Conservation (phyloP, 2,797 vertebrate genomes). For the Trichosurus vulpecula region DNA sequence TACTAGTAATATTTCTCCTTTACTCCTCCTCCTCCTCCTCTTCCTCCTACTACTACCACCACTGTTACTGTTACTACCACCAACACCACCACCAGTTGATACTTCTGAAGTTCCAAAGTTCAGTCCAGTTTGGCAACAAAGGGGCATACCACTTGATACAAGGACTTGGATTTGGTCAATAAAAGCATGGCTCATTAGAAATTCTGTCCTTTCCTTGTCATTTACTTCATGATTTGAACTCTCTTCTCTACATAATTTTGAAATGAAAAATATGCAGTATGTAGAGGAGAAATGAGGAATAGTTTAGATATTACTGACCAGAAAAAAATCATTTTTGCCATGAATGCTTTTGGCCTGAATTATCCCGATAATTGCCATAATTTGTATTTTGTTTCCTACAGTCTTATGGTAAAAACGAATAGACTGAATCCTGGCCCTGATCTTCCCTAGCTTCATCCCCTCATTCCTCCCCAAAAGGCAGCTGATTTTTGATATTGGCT, state of each 20-base stretch:
- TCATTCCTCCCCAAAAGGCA: not conserved
- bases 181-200: fast-evolving
- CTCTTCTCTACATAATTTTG: not conserved
- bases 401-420: not conserved
- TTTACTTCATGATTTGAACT: not conserved
- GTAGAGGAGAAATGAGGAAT: fast-evolving
- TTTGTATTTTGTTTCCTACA: not conserved
- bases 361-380: not conserved
- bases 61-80: not conserved
- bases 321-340: not conserved
- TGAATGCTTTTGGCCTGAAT: not conserved
- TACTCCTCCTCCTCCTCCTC: not conserved
- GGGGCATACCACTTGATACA: not conserved
- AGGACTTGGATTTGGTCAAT: fast-evolving
- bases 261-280: not conserved
- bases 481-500: not conserved
- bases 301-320: too few species aligned
- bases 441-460: not conserved
- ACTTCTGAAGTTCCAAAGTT: not conserved
- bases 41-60: not conserved
- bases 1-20: not conserved
- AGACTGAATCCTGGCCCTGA: not conserved
- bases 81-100: too few species aligned
- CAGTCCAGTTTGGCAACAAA: not conserved
- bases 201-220: not conserved